Percentiles rank a stretch among this genome's conserved stretches.
phyloP scores from a whole-genome alignment of 1,140 invertebrate genomes.

The Asobara japonica region DNA sequence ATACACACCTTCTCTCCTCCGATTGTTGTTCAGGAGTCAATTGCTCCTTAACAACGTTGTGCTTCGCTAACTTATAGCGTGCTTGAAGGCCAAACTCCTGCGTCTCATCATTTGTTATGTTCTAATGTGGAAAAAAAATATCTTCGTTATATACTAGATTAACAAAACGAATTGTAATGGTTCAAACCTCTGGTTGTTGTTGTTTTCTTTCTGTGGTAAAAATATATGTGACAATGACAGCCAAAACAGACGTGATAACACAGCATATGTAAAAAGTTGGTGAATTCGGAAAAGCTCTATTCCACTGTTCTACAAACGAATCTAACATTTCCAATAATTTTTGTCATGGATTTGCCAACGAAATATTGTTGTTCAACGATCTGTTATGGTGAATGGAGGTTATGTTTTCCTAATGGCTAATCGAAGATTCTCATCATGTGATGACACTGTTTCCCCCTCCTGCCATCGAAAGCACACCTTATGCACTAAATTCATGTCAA shows the following conservation, averaged over 20 bases:
- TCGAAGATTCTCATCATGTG: constrained; percentile 21
- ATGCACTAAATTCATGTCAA: background rate
- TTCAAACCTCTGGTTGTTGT: constrained; percentile 1
- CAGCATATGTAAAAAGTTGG: constrained; percentile 35
- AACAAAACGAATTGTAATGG: background rate
- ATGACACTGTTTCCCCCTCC: background rate
- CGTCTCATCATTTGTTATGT: background rate
- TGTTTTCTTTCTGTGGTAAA: constrained; percentile 13
- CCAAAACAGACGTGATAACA: constrained; percentile 28
- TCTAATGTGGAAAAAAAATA: background rate
- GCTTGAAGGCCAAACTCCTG: background rate
- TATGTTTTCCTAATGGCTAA: constrained; percentile 19
- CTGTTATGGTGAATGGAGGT: background rate
- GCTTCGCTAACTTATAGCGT: background rate
- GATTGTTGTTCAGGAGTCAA: constrained; percentile 3
- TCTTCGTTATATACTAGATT: background rate
- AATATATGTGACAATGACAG: constrained; percentile 28
- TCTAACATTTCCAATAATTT: constrained; percentile 29
- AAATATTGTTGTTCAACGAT: background rate
- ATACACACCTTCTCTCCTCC: constrained; percentile 5
- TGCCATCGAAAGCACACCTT: background rate
- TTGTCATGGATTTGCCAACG: background rate
- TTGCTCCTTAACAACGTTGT: constrained; percentile 3
- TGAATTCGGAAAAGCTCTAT: constrained; percentile 37
- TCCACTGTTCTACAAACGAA: constrained; percentile 30